phyloP scores from a whole-genome alignment of 64 coral and sea anemone species.

The Catalaphyllia jardinei region DNA sequence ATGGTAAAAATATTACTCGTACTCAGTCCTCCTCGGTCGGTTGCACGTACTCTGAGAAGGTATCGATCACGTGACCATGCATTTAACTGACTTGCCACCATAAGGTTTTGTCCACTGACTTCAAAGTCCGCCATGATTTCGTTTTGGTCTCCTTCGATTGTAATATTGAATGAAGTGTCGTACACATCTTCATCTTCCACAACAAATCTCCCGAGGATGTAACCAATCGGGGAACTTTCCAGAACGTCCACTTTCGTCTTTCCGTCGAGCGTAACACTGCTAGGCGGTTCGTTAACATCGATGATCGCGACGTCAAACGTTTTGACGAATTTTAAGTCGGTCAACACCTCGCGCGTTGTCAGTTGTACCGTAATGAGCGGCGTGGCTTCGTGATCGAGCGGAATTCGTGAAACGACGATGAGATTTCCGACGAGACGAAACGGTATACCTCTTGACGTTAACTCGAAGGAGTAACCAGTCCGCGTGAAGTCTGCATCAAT shows the following conservation, averaged over 20 bases:
- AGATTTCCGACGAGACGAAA: slow-evolving; percentile 60
- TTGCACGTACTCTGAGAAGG: slow-evolving; percentile 50
- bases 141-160: slow-evolving; percentile 38
- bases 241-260: slow-evolving; percentile 50
- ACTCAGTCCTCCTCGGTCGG: slow-evolving; percentile 74
- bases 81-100: slow-evolving; percentile 63
- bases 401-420: slow-evolving; percentile 72
- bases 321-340: slow-evolving; percentile 62
- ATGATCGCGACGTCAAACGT: slow-evolving; percentile 68
- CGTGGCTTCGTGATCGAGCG: slow-evolving; percentile 78
- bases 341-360: slow-evolving; percentile 67
- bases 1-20: slow-evolving; percentile 63
- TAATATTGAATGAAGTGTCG: slow-evolving; percentile 58
- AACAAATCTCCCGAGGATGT: slow-evolving; percentile 42
- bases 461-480: slow-evolving; percentile 64
- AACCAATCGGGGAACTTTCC: slow-evolving; percentile 43
- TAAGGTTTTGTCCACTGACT: slow-evolving; percentile 44
- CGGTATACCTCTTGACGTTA: slow-evolving; percentile 77
- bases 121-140: slow-evolving; percentile 51
- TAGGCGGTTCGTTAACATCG: slow-evolving; percentile 79
- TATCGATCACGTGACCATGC: slow-evolving; percentile 75
- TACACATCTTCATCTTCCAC: slow-evolving; percentile 70
- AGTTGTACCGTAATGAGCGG: slow-evolving; percentile 79
- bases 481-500: slow-evolving; percentile 60
- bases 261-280: slow-evolving; percentile 62